These are phyloP conservation scores for Naso thynnoides DNA, from an alignment of 2,797 vertebrate species.

Conservation along the genomic window DNA sequence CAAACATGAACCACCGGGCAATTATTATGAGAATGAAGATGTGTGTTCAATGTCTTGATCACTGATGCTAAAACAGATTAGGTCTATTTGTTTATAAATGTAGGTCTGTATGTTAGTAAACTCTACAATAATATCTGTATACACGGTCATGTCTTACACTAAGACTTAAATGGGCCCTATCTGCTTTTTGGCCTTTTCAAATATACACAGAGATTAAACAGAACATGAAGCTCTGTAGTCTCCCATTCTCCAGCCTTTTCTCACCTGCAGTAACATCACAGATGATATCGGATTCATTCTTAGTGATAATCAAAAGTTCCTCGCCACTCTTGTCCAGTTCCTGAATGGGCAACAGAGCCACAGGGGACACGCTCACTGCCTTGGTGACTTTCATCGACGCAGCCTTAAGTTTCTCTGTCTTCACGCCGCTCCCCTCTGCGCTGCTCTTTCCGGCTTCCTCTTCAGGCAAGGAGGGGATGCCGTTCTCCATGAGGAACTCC, in stretches of 20 bases:
- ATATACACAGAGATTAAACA: no score
- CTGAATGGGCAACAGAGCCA: constrained; percentile 87
- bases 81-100: no score
- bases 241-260: constrained; percentile 24
- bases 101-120: no score
- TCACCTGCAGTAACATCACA: constrained; percentile 77
- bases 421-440: constrained; percentile 51
- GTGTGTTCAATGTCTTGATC: no score
- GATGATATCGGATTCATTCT: constrained; percentile 52
- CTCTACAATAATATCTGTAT: no score
- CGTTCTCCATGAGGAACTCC: constrained; percentile 96
- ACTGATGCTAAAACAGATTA: no score
- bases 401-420: constrained; percentile 54
- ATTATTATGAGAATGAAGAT: no score
- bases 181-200: no score
- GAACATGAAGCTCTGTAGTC: neutral
- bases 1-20: neutral
- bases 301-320: constrained; percentile 76
- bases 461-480: constrained; percentile 84
- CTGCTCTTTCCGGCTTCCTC: constrained; percentile 42
- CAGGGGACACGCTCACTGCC: neutral
- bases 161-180: no score
- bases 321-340: constrained; percentile 83
- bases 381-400: constrained; percentile 11
- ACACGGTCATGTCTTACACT: no score